Percentiles rank a stretch among this genome's conserved stretches.
These are phyloP conservation scores for Notocelia uddmanniana DNA, from an alignment of 2,888 invertebrate genomes.

Conservation along the genomic window DNA sequence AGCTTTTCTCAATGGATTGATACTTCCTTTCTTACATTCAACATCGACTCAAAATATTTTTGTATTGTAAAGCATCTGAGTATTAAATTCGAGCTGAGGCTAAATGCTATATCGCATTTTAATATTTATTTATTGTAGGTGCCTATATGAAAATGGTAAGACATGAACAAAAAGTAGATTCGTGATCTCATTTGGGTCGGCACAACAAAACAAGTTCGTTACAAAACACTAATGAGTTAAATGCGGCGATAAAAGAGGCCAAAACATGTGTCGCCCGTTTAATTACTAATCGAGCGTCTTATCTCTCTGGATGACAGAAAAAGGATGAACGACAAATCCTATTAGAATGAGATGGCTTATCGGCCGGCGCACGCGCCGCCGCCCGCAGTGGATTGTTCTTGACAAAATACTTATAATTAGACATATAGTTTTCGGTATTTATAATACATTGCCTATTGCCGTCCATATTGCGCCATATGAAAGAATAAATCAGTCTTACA, in stretches of 20 bases:
- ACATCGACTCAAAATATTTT: conserved; percentile 48
- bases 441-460: conserved; percentile 23
- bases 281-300: conserved; percentile 82
- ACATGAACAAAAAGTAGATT: conserved; percentile 29
- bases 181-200: conserved; percentile 52
- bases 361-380: conserved; percentile 69
- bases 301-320: conserved; percentile 74
- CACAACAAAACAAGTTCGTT: conserved; percentile 63
- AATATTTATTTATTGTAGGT: neutral
- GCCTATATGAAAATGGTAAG: neutral
- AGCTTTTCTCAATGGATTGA: conserved; percentile 66
- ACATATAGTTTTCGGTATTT: conserved; percentile 37
- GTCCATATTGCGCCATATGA: conserved; percentile 32
- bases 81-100: conserved; percentile 25
- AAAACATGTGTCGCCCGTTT: conserved; percentile 82
- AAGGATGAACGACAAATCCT: conserved; percentile 74
- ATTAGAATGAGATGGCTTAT: conserved; percentile 70
- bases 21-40: conserved; percentile 69
- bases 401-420: conserved; percentile 38
- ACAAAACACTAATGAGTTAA: conserved; percentile 69
- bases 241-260: conserved; percentile 73
- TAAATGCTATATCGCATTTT: conserved; percentile 4
- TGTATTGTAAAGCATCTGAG: conserved; percentile 41
- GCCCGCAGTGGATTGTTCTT: conserved; percentile 44
- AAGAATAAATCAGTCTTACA: conserved; percentile 42